Evolutionary conservation across 2,113 vertebrate species (phyloP).

Genomic region (Hyperopisus bebe): DNA sequence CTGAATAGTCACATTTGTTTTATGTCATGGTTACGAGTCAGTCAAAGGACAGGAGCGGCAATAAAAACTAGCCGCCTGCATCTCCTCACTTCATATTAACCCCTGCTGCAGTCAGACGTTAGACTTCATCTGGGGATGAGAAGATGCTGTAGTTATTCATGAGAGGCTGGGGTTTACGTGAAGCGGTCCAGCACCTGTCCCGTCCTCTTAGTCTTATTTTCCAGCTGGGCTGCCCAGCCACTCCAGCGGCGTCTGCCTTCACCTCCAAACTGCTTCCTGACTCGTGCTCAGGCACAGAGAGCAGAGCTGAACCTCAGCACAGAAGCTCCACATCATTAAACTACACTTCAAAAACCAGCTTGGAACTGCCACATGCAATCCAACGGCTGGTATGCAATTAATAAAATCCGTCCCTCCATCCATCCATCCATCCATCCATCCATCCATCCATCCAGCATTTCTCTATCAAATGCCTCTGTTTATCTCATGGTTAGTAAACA

Average conservation of each 20-base stretch:
- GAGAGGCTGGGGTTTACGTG: not conserved
- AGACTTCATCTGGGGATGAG: not conserved
- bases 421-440: not conserved
- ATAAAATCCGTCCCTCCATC: not conserved
- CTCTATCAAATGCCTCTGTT: not conserved
- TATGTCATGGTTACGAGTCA: not conserved
- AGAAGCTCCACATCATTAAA: not conserved
- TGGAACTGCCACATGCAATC: not conserved
- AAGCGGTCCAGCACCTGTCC: not conserved
- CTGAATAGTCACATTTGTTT: not conserved
- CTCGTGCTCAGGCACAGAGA: not conserved
- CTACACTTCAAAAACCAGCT: not conserved
- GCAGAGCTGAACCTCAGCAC: not conserved
- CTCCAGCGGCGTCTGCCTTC: not conserved
- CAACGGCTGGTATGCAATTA: not conserved
- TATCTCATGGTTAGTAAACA: not conserved
- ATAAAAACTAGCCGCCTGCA: not conserved
- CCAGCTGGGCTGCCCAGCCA: not conserved
- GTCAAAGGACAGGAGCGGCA: not conserved
- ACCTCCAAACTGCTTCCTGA: not conserved
- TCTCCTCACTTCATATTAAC: not conserved
- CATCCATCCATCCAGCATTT: not conserved
- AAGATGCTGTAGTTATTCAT: not conserved
- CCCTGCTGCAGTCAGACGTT: not conserved
- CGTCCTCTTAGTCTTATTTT: not conserved